Evolutionary conservation across 1,140 invertebrate genomes (phyloP).

Genomic region (Druon quercuslanigerum): DNA sequence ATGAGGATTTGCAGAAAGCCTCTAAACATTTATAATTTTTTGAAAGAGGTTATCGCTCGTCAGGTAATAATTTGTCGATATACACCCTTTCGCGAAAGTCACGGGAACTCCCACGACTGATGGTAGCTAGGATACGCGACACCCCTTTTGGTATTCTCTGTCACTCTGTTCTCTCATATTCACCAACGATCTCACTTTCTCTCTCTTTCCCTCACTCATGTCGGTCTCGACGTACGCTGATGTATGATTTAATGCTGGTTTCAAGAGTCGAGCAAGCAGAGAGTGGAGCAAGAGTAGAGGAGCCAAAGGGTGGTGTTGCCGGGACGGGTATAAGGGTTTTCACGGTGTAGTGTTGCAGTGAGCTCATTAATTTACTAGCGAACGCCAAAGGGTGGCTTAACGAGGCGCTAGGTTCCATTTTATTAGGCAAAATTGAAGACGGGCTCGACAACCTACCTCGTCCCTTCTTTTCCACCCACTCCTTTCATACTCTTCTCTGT

Average conservation of each 20-base stretch:
- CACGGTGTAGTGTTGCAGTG: constrained; percentile 71
- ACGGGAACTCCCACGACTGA: background rate
- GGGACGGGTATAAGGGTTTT: constrained; percentile 67
- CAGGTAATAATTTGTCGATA: constrained; percentile 15
- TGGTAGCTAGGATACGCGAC: constrained; percentile 50
- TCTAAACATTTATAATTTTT: background rate
- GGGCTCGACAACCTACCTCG: constrained; percentile 31
- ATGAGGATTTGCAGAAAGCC: too few species aligned
- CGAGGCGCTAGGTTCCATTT: constrained; percentile 70
- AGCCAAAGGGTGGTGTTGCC: constrained; percentile 44
- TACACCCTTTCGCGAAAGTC: constrained; percentile 14
- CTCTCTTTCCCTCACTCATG: constrained; percentile 51
- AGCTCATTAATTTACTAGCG: constrained; percentile 74
- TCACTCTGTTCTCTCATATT: constrained; percentile 24
- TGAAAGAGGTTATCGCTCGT: background rate
- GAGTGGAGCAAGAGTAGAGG: constrained; percentile 62
- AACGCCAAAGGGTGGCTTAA: constrained; percentile 70
- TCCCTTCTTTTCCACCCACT: background rate
- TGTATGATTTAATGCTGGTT: constrained; percentile 73
- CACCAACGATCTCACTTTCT: constrained; percentile 28
- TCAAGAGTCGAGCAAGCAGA: constrained; percentile 65
- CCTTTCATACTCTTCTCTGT: background rate
- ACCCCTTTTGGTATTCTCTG: constrained; percentile 48
- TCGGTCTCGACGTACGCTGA: constrained; percentile 62
- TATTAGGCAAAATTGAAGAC: constrained; percentile 71